Evolutionary conservation across 1,140 invertebrate genomes (phyloP).

Genomic region (Heliconius hermathena): DNA sequence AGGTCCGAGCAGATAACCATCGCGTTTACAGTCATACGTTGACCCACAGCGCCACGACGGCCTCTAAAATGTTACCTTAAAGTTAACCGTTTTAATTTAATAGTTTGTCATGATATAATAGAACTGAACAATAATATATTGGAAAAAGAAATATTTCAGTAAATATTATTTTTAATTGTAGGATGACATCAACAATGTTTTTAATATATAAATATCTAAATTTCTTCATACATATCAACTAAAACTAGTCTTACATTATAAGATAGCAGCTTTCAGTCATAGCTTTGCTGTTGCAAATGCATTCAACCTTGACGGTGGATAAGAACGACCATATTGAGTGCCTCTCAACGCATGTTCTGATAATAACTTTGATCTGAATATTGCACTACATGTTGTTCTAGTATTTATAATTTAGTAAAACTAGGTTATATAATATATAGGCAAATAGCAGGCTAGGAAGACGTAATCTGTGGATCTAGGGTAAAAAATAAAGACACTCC

Average conservation of each 20-base stretch:
- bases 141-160: too few relatives aligned
- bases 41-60: too few relatives aligned
- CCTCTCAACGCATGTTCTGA: conserved; percentile 52
- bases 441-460: too few relatives aligned
- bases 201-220: background rate
- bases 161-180: background rate
- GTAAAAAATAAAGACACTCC: too few relatives aligned
- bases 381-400: conserved; percentile 25
- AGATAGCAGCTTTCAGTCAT: conserved; percentile 31
- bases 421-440: background rate
- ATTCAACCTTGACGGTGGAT: conserved; percentile 55
- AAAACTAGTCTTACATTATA: conserved; percentile 18
- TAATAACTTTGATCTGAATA: conserved; percentile 45
- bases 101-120: too few relatives aligned
- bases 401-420: conserved; percentile 5
- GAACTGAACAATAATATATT: too few relatives aligned
- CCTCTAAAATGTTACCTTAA: too few relatives aligned
- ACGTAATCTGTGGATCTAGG: too few relatives aligned
- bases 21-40: too few relatives aligned
- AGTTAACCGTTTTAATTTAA: too few relatives aligned
- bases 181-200: background rate
- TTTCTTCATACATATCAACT: background rate
- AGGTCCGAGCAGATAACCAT: too few relatives aligned
- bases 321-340: conserved; percentile 52
- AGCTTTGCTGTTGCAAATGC: conserved; percentile 49